These are phyloP conservation scores for Battus philenor DNA, from an alignment of 1,140 invertebrate species.

Conservation along the genomic window DNA sequence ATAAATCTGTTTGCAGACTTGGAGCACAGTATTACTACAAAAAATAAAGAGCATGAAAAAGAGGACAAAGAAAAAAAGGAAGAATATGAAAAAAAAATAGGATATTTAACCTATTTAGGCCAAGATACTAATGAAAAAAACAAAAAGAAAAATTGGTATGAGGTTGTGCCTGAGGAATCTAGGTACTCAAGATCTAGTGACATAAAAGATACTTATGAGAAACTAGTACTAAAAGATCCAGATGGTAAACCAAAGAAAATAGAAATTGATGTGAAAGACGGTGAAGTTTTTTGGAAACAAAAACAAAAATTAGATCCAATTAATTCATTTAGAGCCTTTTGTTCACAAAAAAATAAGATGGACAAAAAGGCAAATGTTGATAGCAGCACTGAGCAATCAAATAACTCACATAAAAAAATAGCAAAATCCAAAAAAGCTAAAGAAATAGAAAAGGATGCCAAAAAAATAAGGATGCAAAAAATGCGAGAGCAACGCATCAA, in stretches of 20 bases:
- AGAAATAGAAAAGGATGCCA: constrained; percentile 57
- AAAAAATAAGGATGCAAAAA: constrained; percentile 84
- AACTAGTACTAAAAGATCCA: constrained; percentile 63
- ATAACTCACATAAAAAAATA: constrained; percentile 58
- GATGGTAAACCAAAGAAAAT: constrained; percentile 61
- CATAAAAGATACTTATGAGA: constrained; percentile 71
- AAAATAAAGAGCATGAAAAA: constrained; percentile 92
- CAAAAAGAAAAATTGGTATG: constrained; percentile 89
- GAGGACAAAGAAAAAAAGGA: constrained; percentile 95
- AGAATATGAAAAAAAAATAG: constrained; percentile 98
- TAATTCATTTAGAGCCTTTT: constrained; percentile 79
- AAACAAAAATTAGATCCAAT: constrained; percentile 86
- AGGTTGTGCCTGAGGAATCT: constrained; percentile 78
- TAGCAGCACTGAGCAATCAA: constrained; percentile 48
- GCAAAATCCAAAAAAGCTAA: constrained; percentile 56
- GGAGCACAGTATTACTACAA: constrained; percentile 80
- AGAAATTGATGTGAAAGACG: constrained; percentile 56
- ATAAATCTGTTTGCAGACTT: constrained; percentile 95
- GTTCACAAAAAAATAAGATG: constrained; percentile 22
- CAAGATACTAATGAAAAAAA: constrained; percentile 93
- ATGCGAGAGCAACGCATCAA: constrained; percentile 87
- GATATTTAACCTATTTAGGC: constrained; percentile 95
- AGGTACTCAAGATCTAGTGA: constrained; percentile 39
- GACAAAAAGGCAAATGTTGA: constrained; percentile 20
- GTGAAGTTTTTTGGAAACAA: constrained; percentile 78